Conservation (phyloP, 2,113 vertebrate species). For the Agapornis roseicollis region DNA sequence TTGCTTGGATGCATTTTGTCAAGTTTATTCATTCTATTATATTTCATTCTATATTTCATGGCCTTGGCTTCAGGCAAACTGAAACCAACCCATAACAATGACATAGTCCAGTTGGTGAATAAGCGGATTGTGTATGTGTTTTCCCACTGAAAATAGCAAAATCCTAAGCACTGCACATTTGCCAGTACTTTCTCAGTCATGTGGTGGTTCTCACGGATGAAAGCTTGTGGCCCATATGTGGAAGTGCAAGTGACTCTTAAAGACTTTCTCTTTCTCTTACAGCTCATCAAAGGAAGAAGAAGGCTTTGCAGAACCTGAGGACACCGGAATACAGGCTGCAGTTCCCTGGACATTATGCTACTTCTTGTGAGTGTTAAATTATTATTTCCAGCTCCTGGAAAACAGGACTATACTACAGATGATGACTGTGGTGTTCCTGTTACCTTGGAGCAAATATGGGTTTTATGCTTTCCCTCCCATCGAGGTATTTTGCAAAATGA, state of each 20-base stretch:
- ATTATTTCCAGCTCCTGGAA: background rate
- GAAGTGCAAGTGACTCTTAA: background rate
- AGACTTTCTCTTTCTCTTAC: background rate
- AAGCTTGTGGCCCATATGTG: background rate
- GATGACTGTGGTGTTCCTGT: background rate
- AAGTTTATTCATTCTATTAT: background rate
- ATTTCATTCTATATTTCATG: background rate
- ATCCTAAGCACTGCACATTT: background rate
- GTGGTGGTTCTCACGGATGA: fast-evolving
- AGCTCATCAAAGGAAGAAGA: background rate
- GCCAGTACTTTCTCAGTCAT: background rate
- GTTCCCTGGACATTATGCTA: background rate
- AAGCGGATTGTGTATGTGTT: background rate
- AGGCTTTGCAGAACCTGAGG: background rate
- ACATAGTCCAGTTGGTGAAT: background rate
- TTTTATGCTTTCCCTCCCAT: background rate
- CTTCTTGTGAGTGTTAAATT: background rate
- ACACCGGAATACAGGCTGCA: background rate
- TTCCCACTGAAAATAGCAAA: background rate
- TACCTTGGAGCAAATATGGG: background rate
- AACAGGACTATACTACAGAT: background rate
- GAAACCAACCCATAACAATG: background rate
- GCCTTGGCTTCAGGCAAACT: background rate
- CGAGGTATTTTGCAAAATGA: background rate
- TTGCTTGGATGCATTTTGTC: background rate